Percentiles rank a stretch among this genome's conserved stretches.
Conservation (phyloP, 2,888 invertebrate genomes). For the Platycheirus rosarum region DNA sequence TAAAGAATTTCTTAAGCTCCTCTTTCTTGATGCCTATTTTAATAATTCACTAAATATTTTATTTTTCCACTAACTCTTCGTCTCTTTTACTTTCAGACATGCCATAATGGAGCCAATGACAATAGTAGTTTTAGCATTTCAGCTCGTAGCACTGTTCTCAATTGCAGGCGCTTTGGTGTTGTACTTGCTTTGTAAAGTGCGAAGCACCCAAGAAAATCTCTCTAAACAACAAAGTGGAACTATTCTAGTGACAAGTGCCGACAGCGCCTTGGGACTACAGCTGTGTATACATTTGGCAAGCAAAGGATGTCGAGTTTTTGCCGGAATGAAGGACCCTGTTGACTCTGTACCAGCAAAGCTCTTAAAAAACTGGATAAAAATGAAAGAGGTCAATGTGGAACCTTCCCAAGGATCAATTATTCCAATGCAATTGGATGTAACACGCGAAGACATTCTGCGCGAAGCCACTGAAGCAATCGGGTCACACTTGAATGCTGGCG, state of each 20-base stretch:
- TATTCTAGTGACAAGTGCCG: constrained; percentile 90
- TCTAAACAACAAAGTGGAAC: constrained; percentile 85
- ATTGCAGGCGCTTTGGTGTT: constrained; percentile 92
- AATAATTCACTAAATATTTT: no score
- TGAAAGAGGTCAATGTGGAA: constrained; percentile 83
- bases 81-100: constrained; percentile 77
- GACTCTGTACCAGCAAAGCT: constrained; percentile 86
- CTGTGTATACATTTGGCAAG: constrained; percentile 88
- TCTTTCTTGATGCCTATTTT: no score
- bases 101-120: constrained; percentile 90
- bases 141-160: constrained; percentile 90
- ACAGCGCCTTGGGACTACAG: constrained; percentile 91
- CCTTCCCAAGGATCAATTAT: constrained; percentile 85
- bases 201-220: constrained; percentile 84
- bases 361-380: constrained; percentile 85
- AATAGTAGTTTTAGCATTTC: constrained; percentile 90
- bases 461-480: constrained; percentile 91
- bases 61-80: no score
- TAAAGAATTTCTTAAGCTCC: no score
- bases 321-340: constrained; percentile 86
- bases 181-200: constrained; percentile 90
- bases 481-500: constrained; percentile 91
- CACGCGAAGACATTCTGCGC: constrained; percentile 90
- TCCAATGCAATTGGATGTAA: constrained; percentile 90
- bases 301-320: constrained; percentile 90